A percentile compares a stretch with the other conserved stretches of the same genome.
Conservation (phyloP, 1,140 invertebrate species). For the Liolophura sinensis region DNA sequence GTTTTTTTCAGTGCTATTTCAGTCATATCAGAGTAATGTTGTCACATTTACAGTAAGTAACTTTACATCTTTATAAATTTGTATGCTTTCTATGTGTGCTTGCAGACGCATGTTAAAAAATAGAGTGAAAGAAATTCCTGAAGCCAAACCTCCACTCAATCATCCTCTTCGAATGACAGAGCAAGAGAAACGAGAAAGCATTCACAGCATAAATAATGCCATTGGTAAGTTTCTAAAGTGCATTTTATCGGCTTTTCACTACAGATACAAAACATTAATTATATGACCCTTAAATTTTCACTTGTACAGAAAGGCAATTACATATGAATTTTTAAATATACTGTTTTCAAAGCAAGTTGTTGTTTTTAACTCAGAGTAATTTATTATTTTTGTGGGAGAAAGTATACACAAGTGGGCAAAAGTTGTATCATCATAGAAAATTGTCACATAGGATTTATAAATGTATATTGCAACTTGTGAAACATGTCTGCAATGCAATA, state of each 20-base stretch:
- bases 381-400: too few species aligned
- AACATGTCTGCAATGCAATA: background rate
- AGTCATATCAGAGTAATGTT: too few species aligned
- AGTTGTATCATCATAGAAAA: too few species aligned
- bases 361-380: background rate
- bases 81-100: constrained; percentile 18
- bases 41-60: too few species aligned
- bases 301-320: background rate
- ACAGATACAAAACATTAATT: too few species aligned
- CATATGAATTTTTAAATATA: background rate
- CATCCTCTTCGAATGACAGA: constrained; percentile 48
- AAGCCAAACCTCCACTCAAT: constrained; percentile 32
- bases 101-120: constrained; percentile 55
- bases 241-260: constrained; percentile 1
- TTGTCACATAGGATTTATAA: too few species aligned
- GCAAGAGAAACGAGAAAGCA: constrained; percentile 45
- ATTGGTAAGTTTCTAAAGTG: constrained; percentile 43
- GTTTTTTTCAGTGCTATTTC: too few species aligned
- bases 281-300: background rate
- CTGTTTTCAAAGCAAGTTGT: background rate
- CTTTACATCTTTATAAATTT: too few species aligned
- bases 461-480: too few species aligned
- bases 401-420: too few species aligned
- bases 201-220: constrained; percentile 53
- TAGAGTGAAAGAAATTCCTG: constrained; percentile 35